These are phyloP conservation scores for Clarias platycephalus DNA, from an alignment of 2,797 vertebrate genomes.

Conservation along the genomic window DNA sequence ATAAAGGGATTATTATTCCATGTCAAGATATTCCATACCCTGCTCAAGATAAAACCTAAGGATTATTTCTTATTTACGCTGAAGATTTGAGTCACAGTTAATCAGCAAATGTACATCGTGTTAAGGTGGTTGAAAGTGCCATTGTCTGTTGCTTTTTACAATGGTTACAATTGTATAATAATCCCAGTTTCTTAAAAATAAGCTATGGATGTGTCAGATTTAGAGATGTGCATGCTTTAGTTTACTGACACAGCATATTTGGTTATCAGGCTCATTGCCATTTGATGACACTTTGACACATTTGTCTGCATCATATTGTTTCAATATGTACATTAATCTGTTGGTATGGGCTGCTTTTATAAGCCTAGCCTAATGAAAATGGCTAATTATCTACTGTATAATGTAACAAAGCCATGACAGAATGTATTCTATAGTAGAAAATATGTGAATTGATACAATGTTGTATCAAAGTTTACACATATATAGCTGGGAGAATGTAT, in stretches of 20 bases:
- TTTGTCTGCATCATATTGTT: not conserved
- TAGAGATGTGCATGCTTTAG: not conserved
- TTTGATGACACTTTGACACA: not conserved
- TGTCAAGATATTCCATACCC: not conserved
- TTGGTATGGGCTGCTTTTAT: not conserved
- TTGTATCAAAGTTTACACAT: slow-evolving; percentile 22
- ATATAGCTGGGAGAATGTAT: slow-evolving; percentile 30
- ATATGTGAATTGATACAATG: slow-evolving; percentile 16
- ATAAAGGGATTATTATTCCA: not conserved
- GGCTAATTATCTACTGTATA: slow-evolving; percentile 15
- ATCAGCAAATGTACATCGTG: slow-evolving; percentile 6
- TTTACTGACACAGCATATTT: not conserved
- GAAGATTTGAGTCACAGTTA: slow-evolving; percentile 5
- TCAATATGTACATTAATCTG: not conserved
- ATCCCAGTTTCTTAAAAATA: not conserved
- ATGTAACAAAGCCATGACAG: slow-evolving; percentile 11
- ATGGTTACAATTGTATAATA: not conserved
- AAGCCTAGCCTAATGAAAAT: slow-evolving; percentile 1
- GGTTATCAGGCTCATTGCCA: not conserved
- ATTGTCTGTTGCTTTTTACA: not conserved
- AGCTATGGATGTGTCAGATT: not conserved
- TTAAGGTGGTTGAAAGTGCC: not conserved
- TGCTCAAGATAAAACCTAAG: not conserved
- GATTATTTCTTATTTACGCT: slow-evolving; percentile 14
- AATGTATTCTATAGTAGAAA: slow-evolving; percentile 40